Conservation (phyloP, 1,140 invertebrate genomes). For the Drosophila tani region DNA sequence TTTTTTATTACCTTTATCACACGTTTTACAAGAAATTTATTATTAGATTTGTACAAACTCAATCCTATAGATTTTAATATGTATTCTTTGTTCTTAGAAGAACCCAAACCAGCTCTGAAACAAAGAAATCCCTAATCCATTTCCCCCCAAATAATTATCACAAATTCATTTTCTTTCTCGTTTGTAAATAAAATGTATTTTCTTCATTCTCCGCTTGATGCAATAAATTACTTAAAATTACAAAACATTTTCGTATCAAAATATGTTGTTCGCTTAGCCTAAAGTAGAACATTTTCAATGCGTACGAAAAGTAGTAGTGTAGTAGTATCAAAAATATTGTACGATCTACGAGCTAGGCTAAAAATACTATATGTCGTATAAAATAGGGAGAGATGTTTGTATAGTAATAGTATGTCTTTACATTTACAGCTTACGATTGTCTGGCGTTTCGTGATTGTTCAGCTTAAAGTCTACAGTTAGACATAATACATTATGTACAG, state of each 20-base stretch:
- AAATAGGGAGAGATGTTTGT: slow-evolving; percentile 49
- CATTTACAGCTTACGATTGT: slow-evolving; percentile 49
- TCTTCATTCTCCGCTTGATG: slow-evolving; percentile 39
- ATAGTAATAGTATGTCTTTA: slow-evolving; percentile 33
- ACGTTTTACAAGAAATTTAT: too few relatives aligned
- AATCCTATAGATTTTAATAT: too few relatives aligned
- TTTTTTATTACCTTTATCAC: too few relatives aligned
- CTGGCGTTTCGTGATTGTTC: slow-evolving; percentile 44
- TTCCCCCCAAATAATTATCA: not conserved
- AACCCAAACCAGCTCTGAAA: slow-evolving; percentile 1
- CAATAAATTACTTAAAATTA: slow-evolving; percentile 83
- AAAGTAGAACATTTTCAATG: slow-evolving; percentile 74
- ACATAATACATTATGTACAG: slow-evolving; percentile 65
- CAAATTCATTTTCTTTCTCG: not conserved
- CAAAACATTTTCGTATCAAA: slow-evolving; percentile 82
- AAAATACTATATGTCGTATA: slow-evolving; percentile 70
- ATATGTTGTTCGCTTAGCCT: slow-evolving; percentile 51
- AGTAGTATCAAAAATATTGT: slow-evolving; percentile 69
- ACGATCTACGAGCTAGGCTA: slow-evolving; percentile 59
- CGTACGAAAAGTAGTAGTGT: slow-evolving; percentile 54
- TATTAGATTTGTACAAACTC: too few relatives aligned
- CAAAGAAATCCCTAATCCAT: not conserved
- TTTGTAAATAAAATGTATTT: slow-evolving; percentile 74
- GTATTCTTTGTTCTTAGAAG: too few relatives aligned
- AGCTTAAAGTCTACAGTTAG: slow-evolving; percentile 71